phyloP scores from a whole-genome alignment of 92 coral and sea anemone genomes.

The Montipora capitata region DNA sequence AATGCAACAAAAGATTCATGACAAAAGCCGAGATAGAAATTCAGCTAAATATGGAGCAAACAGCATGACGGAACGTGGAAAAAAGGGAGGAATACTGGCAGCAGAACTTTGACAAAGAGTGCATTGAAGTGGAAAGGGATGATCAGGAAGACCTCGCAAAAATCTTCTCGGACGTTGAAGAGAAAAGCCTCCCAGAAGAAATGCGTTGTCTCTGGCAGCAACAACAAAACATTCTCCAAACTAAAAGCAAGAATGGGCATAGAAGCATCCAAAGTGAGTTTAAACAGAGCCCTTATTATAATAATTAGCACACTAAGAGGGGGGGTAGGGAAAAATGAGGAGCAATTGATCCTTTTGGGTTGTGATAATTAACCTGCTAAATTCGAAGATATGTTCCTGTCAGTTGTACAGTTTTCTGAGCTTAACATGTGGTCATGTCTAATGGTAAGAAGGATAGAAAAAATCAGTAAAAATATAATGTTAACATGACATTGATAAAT shows the following conservation, averaged over 20 bases:
- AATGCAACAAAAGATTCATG: slow-evolving; percentile 19
- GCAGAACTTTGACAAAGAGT: background rate
- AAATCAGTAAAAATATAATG: too few species aligned
- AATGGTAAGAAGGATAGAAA: too few species aligned
- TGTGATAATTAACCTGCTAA: too few species aligned
- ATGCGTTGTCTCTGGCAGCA: slow-evolving; percentile 25
- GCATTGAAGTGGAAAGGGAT: background rate
- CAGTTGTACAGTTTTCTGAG: too few species aligned
- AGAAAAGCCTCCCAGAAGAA: slow-evolving; percentile 3
- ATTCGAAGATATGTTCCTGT: too few species aligned
- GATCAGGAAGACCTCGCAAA: slow-evolving; percentile 5
- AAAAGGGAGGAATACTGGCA: slow-evolving; percentile 5
- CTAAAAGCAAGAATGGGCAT: slow-evolving; percentile 9
- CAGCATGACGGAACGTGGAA: background rate
- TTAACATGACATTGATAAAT: too few species aligned
- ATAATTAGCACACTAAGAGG: too few species aligned
- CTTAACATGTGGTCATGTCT: too few species aligned
- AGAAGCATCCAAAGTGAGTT: slow-evolving; percentile 35
- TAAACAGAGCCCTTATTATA: too few species aligned
- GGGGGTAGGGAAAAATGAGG: too few species aligned
- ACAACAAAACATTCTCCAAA: slow-evolving; percentile 2
- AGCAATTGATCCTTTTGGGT: too few species aligned
- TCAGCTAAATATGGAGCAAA: slow-evolving; percentile 6
- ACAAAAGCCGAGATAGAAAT: slow-evolving; percentile 3
- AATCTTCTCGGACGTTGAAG: background rate